These are phyloP conservation scores for Hoplias malabaricus DNA, from an alignment of 2,113 vertebrate species.

Conservation along the genomic window DNA sequence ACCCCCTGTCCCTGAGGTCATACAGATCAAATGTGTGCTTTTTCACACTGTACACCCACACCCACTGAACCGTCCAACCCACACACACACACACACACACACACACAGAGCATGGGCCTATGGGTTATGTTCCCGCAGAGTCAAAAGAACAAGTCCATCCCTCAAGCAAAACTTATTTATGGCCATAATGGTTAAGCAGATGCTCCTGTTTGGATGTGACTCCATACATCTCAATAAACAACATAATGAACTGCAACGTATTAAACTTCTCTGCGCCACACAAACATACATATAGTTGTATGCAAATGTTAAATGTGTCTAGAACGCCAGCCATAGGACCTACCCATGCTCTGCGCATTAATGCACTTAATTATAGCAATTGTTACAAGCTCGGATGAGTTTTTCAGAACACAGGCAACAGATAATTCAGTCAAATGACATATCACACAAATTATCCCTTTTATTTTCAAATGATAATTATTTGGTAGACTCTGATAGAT, in stretches of 20 bases:
- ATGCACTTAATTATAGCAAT: too few relatives aligned
- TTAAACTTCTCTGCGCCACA: background rate
- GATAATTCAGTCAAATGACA: too few relatives aligned
- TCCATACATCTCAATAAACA: background rate
- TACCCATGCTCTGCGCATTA: too few relatives aligned
- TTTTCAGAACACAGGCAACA: too few relatives aligned
- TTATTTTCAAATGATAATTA: too few relatives aligned
- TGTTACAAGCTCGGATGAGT: too few relatives aligned
- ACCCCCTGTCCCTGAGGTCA: constrained; percentile 37
- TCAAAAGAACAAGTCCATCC: background rate
- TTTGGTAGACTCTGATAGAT: too few relatives aligned
- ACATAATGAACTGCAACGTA: background rate
- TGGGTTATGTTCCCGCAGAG: background rate
- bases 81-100: constrained; percentile 7
- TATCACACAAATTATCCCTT: too few relatives aligned
- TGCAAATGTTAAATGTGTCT: too few relatives aligned
- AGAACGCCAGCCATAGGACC: too few relatives aligned
- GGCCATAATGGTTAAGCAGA: background rate
- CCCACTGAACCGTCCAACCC: too few relatives aligned
- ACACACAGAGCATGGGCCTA: background rate
- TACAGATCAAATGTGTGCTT: constrained; percentile 18
- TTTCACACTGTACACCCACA: constrained; percentile 31
- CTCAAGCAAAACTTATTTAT: background rate
- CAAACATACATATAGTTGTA: background rate
- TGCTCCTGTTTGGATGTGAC: background rate